A percentile compares a stretch with the other conserved stretches of the same genome.
Evolutionary conservation across 2,888 invertebrate species (phyloP).

Genomic region (Mechanitis mazaeus): DNA sequence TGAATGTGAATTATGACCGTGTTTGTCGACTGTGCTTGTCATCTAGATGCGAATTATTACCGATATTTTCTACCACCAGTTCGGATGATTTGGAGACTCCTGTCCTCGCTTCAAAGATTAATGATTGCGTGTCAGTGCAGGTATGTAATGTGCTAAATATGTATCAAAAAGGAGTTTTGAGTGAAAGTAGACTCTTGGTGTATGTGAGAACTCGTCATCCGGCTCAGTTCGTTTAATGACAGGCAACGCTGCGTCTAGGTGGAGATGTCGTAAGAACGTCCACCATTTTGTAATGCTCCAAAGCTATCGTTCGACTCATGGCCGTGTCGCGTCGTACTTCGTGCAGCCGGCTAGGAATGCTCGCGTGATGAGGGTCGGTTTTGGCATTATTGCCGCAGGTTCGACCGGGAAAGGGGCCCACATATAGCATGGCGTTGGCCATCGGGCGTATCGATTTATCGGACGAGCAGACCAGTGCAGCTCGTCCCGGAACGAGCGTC

Average conservation of each 20-base stretch:
- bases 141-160: slow-evolving; percentile 71
- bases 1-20: slow-evolving; percentile 74
- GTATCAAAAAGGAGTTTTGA: slow-evolving; percentile 56
- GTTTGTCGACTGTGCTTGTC: slow-evolving; percentile 81
- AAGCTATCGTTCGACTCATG: slow-evolving; percentile 71
- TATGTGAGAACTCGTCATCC: slow-evolving; percentile 74
- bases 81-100: slow-evolving; percentile 72
- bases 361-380: slow-evolving; percentile 67
- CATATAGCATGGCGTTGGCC: slow-evolving; percentile 58
- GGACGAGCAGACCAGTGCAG: slow-evolving; percentile 70
- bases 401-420: slow-evolving; percentile 64
- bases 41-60: slow-evolving; percentile 76
- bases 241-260: slow-evolving; percentile 70
- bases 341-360: slow-evolving; percentile 69
- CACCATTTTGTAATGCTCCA: slow-evolving; percentile 77
- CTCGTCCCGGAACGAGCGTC: slow-evolving; percentile 64
- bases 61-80: slow-evolving; percentile 78
- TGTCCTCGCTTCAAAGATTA: slow-evolving; percentile 79
- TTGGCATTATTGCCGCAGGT: slow-evolving; percentile 69
- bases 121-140: slow-evolving; percentile 80
- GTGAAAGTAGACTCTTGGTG: slow-evolving; percentile 74
- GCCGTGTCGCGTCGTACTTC: slow-evolving; percentile 72
- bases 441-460: slow-evolving; percentile 72
- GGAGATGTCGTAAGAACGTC: slow-evolving; percentile 78
- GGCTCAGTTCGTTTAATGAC: slow-evolving; percentile 71